These are phyloP conservation scores for Hyla sarda DNA, from an alignment of 2,113 vertebrate genomes.

Conservation along the genomic window DNA sequence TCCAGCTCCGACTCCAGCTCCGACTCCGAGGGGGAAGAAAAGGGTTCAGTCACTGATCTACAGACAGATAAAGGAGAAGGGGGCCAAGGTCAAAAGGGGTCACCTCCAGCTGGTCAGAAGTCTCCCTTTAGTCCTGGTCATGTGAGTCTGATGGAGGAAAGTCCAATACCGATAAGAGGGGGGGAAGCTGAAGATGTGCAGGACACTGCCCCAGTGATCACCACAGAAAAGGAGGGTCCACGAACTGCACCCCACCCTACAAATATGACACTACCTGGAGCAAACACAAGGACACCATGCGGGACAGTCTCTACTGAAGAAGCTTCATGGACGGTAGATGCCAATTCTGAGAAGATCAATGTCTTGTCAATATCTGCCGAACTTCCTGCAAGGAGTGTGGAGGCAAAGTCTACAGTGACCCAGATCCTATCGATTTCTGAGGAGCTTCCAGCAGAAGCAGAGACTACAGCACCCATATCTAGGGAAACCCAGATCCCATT, in stretches of 20 bases:
- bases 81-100: no score
- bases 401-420: background rate
- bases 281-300: background rate
- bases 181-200: background rate
- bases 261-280: background rate
- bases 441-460: background rate
- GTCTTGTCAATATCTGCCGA: background rate
- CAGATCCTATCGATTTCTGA: background rate
- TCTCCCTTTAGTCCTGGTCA: background rate
- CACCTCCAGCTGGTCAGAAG: background rate
- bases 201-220: background rate
- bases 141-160: background rate
- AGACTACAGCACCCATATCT: background rate
- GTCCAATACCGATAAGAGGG: background rate
- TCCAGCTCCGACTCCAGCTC: background rate
- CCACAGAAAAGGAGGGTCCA: background rate
- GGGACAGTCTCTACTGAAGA: no score
- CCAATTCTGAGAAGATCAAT: background rate
- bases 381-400: background rate
- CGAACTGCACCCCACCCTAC: background rate
- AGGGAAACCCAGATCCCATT: background rate
- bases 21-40: conserved; percentile 11
- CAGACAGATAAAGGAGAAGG: background rate
- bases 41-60: background rate
- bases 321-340: background rate